phyloP scores from a whole-genome alignment of 2,113 vertebrate genomes.

The Taxidea taxus region DNA sequence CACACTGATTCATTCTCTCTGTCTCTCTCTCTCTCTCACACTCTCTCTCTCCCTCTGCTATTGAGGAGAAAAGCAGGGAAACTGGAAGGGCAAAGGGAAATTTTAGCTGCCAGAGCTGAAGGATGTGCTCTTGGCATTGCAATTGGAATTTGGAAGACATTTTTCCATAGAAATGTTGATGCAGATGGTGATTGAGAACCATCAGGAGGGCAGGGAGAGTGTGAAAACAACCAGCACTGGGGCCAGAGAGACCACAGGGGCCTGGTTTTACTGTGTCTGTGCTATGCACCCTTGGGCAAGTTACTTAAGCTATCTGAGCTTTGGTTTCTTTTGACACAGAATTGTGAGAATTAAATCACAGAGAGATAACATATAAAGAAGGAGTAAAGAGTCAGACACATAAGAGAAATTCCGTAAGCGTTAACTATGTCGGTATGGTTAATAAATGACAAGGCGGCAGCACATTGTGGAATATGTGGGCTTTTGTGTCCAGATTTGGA shows the following conservation, averaged over 20 bases:
- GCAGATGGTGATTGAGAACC: constrained; percentile 37
- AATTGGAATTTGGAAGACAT: constrained; percentile 41
- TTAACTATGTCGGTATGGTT: background rate
- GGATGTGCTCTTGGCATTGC: constrained; percentile 24
- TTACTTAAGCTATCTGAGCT: constrained; percentile 35
- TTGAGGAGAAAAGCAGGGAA: background rate
- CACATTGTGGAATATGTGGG: background rate
- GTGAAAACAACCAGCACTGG: background rate
- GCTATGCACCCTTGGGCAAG: constrained; percentile 37
- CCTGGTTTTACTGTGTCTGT: background rate
- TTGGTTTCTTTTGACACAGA: background rate
- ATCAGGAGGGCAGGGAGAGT: background rate
- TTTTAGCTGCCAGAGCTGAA: constrained; percentile 37
- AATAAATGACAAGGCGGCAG: background rate
- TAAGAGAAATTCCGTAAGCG: background rate
- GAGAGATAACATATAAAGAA: background rate
- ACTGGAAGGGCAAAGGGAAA: constrained; percentile 42
- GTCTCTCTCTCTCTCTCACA: background rate
- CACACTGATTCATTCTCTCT: background rate
- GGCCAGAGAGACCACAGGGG: background rate
- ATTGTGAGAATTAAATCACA: background rate
- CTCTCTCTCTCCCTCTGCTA: background rate
- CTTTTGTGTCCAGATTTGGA: background rate
- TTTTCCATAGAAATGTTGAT: constrained; percentile 48
- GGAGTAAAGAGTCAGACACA: background rate